These are phyloP conservation scores for Diadophis punctatus DNA, from an alignment of 2,113 vertebrate species.

Conservation along the genomic window DNA sequence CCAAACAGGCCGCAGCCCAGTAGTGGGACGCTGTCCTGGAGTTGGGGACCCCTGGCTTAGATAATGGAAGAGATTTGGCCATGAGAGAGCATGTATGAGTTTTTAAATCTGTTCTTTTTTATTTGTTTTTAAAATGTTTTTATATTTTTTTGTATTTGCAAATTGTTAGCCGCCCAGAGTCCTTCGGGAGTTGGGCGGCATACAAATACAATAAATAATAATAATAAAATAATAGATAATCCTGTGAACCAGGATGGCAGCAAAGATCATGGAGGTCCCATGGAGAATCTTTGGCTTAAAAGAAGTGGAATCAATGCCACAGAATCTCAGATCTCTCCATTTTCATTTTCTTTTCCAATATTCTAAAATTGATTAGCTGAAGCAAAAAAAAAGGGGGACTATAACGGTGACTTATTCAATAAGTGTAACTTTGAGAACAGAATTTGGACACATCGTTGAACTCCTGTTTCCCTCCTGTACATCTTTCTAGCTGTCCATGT, in stretches of 20 bases:
- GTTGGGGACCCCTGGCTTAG: neutral
- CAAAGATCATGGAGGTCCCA: neutral
- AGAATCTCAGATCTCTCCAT: neutral
- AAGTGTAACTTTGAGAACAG: neutral
- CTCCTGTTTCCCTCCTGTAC: neutral
- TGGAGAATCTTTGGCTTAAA: neutral
- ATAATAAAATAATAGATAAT: no score
- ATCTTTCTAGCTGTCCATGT: neutral
- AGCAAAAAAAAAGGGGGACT: neutral
- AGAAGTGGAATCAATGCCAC: neutral
- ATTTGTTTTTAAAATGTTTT: no score
- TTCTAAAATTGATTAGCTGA: neutral
- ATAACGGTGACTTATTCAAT: neutral
- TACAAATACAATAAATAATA: no score
- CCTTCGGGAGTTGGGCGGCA: no score
- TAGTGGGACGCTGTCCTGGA: rapidly evolving
- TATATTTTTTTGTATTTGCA: no score
- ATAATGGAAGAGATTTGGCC: no score
- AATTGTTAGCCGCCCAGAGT: no score
- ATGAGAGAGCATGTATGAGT: no score
- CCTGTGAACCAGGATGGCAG: neutral
- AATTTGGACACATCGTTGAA: neutral
- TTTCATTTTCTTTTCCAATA: neutral
- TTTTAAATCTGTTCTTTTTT: no score
- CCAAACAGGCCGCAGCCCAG: neutral